Evolutionary conservation across 2,113 vertebrate genomes (phyloP).

Genomic region (Neomonachus schauinslandi): DNA sequence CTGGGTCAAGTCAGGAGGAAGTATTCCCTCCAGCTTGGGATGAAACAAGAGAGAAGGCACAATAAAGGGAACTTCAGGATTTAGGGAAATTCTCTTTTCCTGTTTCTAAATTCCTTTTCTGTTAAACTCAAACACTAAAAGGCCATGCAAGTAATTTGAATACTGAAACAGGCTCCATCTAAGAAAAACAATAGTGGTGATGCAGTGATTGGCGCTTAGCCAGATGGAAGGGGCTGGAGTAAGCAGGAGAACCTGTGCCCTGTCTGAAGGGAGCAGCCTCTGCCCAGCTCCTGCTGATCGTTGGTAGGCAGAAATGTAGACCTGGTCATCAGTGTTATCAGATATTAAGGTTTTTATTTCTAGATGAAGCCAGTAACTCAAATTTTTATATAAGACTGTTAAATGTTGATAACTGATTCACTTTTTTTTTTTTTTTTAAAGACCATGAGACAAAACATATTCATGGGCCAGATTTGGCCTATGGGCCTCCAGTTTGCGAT

Average conservation of each 20-base stretch:
- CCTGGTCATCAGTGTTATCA: neutral
- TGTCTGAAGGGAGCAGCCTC: neutral
- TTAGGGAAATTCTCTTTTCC: slow-evolving; percentile 17
- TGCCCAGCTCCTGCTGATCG: neutral
- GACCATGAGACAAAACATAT: neutral
- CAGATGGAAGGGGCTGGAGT: neutral
- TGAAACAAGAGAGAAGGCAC: neutral
- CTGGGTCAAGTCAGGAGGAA: neutral
- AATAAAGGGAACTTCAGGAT: neutral
- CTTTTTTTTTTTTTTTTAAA: neutral
- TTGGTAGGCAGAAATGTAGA: neutral
- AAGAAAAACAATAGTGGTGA: neutral
- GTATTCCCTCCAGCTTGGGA: neutral
- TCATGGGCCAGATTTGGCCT: neutral
- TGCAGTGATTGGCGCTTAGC: neutral
- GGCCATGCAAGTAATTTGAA: neutral
- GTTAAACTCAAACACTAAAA: neutral
- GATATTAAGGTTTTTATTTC: slow-evolving; percentile 35
- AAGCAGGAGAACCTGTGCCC: neutral
- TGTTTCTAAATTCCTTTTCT: slow-evolving; percentile 42
- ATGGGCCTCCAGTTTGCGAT: neutral
- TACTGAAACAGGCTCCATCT: neutral
- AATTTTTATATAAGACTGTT: neutral
- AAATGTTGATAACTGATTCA: slow-evolving; percentile 32
- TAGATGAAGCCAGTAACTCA: neutral